Evolutionary conservation across 1,140 invertebrate species (phyloP).

Genomic region (Carposina sasakii): DNA sequence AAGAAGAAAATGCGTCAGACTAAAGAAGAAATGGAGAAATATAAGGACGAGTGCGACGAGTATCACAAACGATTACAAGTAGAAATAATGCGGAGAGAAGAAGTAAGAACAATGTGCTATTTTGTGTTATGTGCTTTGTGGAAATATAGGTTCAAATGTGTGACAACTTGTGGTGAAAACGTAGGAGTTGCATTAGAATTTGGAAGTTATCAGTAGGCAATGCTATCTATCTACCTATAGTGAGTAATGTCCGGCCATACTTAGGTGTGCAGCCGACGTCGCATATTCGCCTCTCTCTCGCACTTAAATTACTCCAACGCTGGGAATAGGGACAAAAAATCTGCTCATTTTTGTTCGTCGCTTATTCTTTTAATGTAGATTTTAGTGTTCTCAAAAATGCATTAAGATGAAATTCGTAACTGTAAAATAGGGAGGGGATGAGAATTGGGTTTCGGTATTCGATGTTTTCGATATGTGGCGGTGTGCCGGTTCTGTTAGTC

Average conservation of each 20-base stretch:
- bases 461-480: conserved; percentile 10
- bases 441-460: neutral
- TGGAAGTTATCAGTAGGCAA: conserved; percentile 53
- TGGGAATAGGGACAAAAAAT: conserved; percentile 48
- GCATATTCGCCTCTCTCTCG: conserved; percentile 65
- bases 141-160: conserved; percentile 34
- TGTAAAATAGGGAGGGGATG: no score
- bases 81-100: conserved; percentile 93
- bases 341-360: no score
- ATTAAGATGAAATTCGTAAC: no score
- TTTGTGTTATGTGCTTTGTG: conserved; percentile 52
- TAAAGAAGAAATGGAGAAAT: conserved; percentile 97
- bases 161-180: conserved; percentile 33
- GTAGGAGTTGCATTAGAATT: conserved; percentile 28
- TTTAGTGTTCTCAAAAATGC: conserved; percentile 40
- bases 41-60: conserved; percentile 96
- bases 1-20: conserved; percentile 99
- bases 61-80: conserved; percentile 91
- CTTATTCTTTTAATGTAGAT: conserved; percentile 38
- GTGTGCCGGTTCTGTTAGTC: conserved; percentile 41
- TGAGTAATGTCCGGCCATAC: conserved; percentile 71
- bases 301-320: conserved; percentile 35
- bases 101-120: conserved; percentile 84
- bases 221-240: conserved; percentile 69
- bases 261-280: conserved; percentile 70